Evolutionary conservation across 2,888 invertebrate genomes (phyloP).

Genomic region (Coleophora flavipennella): DNA sequence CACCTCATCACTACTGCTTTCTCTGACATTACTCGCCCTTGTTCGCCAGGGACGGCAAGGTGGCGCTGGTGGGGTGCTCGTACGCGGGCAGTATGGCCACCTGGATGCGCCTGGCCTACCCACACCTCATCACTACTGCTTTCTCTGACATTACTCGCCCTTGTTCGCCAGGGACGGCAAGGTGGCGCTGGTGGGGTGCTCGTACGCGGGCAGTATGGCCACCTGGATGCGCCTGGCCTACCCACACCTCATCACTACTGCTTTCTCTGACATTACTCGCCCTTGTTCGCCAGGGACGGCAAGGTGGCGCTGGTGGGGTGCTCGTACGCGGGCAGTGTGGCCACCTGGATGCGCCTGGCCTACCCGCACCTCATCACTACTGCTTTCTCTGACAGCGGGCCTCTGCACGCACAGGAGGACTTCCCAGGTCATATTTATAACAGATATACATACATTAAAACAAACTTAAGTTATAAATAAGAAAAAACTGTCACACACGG

Average conservation of each 20-base stretch:
- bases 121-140: constrained; percentile 59
- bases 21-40: too few relatives aligned
- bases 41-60: constrained; percentile 33
- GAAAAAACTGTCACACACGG: too few relatives aligned
- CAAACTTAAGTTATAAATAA: too few relatives aligned
- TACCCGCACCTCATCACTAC: constrained; percentile 75
- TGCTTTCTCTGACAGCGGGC: constrained; percentile 74
- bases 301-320: constrained; percentile 71
- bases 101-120: constrained; percentile 73
- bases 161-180: constrained; percentile 27
- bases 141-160: too few relatives aligned
- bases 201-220: constrained; percentile 74
- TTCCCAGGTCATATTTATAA: constrained; percentile 74
- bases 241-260: constrained; percentile 68
- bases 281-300: constrained; percentile 26
- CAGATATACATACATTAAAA: too few relatives aligned
- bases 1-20: too few relatives aligned
- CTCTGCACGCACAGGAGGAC: constrained; percentile 69
- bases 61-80: constrained; percentile 73
- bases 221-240: constrained; percentile 73
- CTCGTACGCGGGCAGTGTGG: constrained; percentile 74
- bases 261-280: neutral
- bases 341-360: constrained; percentile 71
- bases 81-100: constrained; percentile 74
- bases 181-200: constrained; percentile 72